Conservation (phyloP, 2,888 invertebrate genomes). For the Hetaerina titia region DNA sequence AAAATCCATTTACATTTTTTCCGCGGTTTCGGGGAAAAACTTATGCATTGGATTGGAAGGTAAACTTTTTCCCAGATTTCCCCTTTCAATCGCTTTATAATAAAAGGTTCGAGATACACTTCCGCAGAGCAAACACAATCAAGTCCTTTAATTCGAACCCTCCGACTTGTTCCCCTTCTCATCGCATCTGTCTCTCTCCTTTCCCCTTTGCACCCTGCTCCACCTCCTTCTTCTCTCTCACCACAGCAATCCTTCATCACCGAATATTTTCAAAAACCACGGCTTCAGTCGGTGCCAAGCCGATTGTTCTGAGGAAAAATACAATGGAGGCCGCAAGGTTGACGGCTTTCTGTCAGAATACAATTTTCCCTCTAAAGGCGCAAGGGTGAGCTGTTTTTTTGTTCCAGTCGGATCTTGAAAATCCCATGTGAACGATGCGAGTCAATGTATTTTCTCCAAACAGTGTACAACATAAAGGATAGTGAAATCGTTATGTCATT, state of each 20-base stretch:
- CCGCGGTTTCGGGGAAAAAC: background rate
- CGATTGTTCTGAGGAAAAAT: background rate
- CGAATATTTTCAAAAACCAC: no score
- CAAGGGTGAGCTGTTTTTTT: background rate
- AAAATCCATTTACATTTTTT: background rate
- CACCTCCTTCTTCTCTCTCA: background rate
- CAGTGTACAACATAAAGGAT: no score
- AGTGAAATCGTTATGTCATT: no score
- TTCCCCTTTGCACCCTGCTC: background rate
- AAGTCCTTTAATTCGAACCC: background rate
- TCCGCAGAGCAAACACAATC: slow-evolving; percentile 11
- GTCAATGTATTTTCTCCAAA: no score
- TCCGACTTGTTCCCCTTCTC: background rate
- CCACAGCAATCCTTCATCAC: background rate
- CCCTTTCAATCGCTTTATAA: background rate
- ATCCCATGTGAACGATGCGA: no score
- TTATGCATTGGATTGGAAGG: background rate
- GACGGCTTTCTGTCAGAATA: background rate
- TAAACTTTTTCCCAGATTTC: background rate
- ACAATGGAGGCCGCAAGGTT: background rate
- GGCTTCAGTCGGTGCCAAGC: background rate
- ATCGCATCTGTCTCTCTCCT: background rate
- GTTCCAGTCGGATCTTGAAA: no score
- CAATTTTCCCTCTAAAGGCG: background rate
- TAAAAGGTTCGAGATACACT: background rate